Evolutionary conservation across 2,888 invertebrate genomes (phyloP).

Genomic region (Melinaea marsaeus): DNA sequence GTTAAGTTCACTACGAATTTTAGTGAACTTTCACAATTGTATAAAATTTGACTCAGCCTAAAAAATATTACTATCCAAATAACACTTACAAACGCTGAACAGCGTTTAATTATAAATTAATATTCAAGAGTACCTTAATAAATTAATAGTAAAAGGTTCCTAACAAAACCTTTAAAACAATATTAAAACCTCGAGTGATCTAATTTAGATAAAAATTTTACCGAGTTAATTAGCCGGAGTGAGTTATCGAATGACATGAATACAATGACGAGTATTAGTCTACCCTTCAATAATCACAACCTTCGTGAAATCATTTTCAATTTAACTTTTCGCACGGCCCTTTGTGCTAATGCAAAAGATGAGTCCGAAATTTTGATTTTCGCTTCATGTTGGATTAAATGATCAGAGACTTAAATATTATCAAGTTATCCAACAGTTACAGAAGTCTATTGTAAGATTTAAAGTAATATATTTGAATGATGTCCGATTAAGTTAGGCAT

Average conservation of each 20-base stretch:
- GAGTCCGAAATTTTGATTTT: constrained; percentile 5
- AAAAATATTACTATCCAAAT: too few relatives aligned
- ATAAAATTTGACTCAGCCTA: too few relatives aligned
- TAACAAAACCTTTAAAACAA: too few relatives aligned
- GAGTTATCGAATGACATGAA: constrained; percentile 22
- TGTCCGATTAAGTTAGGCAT: too few relatives aligned
- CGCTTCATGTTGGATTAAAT: not conserved
- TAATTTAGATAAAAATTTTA: constrained; percentile 24
- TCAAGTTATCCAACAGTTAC: not conserved
- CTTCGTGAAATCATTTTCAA: constrained; percentile 28
- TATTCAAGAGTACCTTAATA: not conserved
- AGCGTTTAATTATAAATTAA: too few relatives aligned
- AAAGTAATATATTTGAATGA: too few relatives aligned
- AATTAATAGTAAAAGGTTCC: constrained; percentile 18
- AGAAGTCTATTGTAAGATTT: too few relatives aligned
- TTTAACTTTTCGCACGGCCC: constrained; percentile 29
- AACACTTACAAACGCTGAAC: too few relatives aligned
- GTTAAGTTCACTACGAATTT: too few relatives aligned
- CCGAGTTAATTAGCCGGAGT: constrained; percentile 25
- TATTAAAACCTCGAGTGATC: constrained; percentile 10
- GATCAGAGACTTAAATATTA: constrained; percentile 2
- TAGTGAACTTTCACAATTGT: too few relatives aligned
- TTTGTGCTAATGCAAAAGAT: constrained; percentile 20
- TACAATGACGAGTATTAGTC: constrained; percentile 24
- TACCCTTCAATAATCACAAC: constrained; percentile 18